Percentiles rank a stretch among this genome's conserved stretches.
Evolutionary conservation across 2,797 vertebrate genomes (phyloP).

Genomic region (Tadarida brasiliensis): DNA sequence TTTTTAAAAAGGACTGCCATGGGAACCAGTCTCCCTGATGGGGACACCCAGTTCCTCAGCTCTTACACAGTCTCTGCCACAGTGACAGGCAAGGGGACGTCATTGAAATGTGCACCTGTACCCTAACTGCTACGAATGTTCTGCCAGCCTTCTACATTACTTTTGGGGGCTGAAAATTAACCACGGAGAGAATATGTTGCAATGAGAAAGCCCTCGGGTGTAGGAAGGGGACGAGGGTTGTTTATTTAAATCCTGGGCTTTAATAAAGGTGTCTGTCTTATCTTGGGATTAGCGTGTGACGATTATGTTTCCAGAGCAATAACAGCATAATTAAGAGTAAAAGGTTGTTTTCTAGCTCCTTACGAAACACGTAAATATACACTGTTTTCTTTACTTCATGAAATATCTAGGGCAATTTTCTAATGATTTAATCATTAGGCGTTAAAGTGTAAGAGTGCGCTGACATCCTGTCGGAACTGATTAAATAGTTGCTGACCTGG

Average conservation of each 20-base stretch:
- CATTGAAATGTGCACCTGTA: neutral
- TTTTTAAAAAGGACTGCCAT: neutral
- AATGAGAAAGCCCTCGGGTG: neutral
- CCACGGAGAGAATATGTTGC: neutral
- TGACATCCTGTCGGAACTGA: neutral
- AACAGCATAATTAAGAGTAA: neutral
- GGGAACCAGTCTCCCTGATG: neutral
- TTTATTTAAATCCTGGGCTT: constrained; percentile 9
- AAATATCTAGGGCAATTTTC: constrained; percentile 36
- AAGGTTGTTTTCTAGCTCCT: constrained; percentile 11
- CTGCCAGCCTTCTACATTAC: neutral
- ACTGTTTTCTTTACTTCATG: constrained; percentile 2
- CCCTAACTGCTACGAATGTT: neutral
- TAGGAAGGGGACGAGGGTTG: neutral
- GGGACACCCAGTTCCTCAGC: neutral
- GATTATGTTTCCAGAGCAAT: constrained; percentile 54
- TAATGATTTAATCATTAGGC: neutral
- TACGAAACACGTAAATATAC: neutral
- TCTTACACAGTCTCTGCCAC: neutral
- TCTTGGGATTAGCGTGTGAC: neutral
- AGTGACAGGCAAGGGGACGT: neutral
- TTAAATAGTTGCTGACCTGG: neutral
- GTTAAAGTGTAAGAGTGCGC: neutral
- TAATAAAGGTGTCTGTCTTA: neutral
- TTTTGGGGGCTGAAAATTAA: neutral